A percentile compares a stretch with the other conserved stretches of the same genome.
These are phyloP conservation scores for Sarcophaga rosellei DNA, from an alignment of 2,888 invertebrate genomes.

Conservation along the genomic window DNA sequence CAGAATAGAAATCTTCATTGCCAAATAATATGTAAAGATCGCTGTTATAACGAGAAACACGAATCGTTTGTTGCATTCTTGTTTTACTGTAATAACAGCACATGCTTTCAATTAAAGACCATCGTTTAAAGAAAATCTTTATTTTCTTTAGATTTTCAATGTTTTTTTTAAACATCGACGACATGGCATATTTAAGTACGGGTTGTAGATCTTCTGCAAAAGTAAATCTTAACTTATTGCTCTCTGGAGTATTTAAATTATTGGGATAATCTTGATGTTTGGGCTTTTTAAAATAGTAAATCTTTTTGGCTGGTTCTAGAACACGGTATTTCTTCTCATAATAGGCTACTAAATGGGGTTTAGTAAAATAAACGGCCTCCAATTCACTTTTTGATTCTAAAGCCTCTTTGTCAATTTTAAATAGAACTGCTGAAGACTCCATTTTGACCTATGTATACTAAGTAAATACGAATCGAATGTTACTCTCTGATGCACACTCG, in stretches of 20 bases:
- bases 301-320: neutral
- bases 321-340: neutral
- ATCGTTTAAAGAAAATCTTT: neutral
- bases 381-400: neutral
- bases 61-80: neutral
- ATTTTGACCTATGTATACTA: neutral
- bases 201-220: neutral
- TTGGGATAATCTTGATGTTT: neutral
- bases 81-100: neutral
- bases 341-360: neutral
- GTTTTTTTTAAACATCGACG: neutral
- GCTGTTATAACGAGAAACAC: conserved; percentile 4
- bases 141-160: neutral
- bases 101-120: neutral
- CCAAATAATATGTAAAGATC: conserved; percentile 18
- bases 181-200: conserved; percentile 8
- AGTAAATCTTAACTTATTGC: too few relatives aligned
- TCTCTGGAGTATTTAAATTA: neutral
- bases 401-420: neutral
- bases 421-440: neutral
- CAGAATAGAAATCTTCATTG: neutral
- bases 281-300: conserved; percentile 19
- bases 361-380: neutral
- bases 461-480: too few relatives aligned
- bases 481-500: too few relatives aligned